phyloP scores from a whole-genome alignment of 2,113 vertebrate genomes.

The Calidris pugnax region DNA sequence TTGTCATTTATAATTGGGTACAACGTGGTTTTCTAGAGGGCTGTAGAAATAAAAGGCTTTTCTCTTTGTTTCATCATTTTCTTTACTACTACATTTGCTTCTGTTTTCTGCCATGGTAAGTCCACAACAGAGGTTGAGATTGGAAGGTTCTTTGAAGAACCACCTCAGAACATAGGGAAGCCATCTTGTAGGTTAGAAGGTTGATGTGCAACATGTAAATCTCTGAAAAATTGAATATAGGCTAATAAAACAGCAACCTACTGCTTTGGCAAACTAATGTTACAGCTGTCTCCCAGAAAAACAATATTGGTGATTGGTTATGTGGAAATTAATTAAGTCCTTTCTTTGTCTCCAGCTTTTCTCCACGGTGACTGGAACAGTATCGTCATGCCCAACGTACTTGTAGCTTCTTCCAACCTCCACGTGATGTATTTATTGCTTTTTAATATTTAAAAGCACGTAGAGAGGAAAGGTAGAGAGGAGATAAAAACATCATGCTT shows the following conservation, averaged over 20 bases:
- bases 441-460: neutral
- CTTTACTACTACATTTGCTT: neutral
- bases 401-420: neutral
- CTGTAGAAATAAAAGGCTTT: neutral
- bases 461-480: neutral
- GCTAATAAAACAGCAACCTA: conserved; percentile 35
- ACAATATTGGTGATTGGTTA: conserved; percentile 25
- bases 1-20: neutral
- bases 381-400: neutral
- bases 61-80: neutral
- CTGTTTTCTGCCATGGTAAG: neutral
- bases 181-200: conserved; percentile 4
- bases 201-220: conserved; percentile 29
- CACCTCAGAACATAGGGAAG: neutral
- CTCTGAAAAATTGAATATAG: conserved; percentile 22
- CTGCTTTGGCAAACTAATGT: conserved; percentile 8
- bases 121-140: neutral
- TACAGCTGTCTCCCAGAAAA: neutral
- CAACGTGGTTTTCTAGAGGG: neutral
- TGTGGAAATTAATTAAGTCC: conserved; percentile 42
- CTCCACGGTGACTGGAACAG: neutral
- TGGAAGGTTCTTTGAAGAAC: conserved; percentile 5
- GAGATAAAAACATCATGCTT: neutral
- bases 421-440: neutral
- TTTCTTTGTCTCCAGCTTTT: neutral